Evolutionary conservation across 2,888 invertebrate species (phyloP).

Genomic region (Drosophila cognata): DNA sequence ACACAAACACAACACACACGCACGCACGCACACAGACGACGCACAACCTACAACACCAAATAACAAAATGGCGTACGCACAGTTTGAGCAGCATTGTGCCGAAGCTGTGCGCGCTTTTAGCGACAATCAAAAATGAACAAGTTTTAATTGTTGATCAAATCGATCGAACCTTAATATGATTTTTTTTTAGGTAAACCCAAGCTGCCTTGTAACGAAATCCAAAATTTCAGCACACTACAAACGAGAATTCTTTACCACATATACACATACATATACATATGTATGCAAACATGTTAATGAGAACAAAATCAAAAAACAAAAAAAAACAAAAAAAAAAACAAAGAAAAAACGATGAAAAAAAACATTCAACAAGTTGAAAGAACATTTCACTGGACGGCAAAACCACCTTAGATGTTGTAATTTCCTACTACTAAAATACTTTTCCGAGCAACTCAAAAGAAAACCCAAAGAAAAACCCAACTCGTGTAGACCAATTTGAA

Average conservation of each 20-base stretch:
- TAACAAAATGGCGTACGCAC: constrained; percentile 31
- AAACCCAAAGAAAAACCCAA: not conserved
- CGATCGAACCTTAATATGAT: constrained; percentile 16
- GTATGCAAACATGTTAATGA: constrained; percentile 56
- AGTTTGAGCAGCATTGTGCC: constrained; percentile 45
- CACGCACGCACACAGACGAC: constrained; percentile 47
- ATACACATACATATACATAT: constrained; percentile 24
- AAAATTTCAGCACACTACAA: constrained; percentile 61
- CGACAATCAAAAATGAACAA: constrained; percentile 62
- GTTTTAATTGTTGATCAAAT: constrained; percentile 22
- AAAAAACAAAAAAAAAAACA: constrained; percentile 19
- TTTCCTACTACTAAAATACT: constrained; percentile 58
- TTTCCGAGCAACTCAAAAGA: constrained; percentile 31
- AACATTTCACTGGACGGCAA: constrained; percentile 83
- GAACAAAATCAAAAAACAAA: constrained; percentile 43
- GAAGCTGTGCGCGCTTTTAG: constrained; percentile 38
- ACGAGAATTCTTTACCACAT: constrained; percentile 32
- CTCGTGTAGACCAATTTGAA: constrained; percentile 43
- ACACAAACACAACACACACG: constrained; percentile 31
- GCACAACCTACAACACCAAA: constrained; percentile 78
- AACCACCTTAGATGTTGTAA: constrained; percentile 85
- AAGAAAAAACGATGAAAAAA: constrained; percentile 31
- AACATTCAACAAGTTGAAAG: constrained; percentile 61
- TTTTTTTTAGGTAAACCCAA: constrained; percentile 61
- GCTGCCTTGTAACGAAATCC: constrained; percentile 76